Evolutionary conservation across 2,888 invertebrate species (phyloP).

Genomic region (Subacronicta megacephala): DNA sequence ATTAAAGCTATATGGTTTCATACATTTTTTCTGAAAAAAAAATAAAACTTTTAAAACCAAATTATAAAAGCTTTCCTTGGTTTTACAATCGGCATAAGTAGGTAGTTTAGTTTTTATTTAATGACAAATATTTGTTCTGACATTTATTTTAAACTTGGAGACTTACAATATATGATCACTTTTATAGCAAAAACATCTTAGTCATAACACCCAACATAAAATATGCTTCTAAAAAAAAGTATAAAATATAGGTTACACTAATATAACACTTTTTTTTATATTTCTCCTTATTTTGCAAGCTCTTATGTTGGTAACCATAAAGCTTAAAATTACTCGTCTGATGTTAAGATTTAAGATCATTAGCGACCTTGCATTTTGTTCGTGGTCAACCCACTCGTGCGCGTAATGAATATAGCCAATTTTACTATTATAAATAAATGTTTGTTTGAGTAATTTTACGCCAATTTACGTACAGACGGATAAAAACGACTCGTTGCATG

Average conservation of each 20-base stretch:
- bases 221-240: constrained; percentile 14
- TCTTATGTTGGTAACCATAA: not conserved
- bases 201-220: not conserved
- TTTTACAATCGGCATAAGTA: no score
- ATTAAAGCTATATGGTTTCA: no score
- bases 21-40: no score
- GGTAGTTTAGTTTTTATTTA: no score
- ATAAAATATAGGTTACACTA: constrained; percentile 37
- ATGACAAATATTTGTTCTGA: no score
- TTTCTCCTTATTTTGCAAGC: not conserved
- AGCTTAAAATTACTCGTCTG: constrained; percentile 15
- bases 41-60: no score
- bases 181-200: not conserved
- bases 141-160: no score
- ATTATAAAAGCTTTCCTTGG: no score
- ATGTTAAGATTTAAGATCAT: constrained; percentile 24
- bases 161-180: not conserved
- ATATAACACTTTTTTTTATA: not conserved
- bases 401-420: constrained; percentile 67
- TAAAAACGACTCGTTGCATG: constrained; percentile 18
- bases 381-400: constrained; percentile 68
- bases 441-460: constrained; percentile 61
- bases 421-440: constrained; percentile 65
- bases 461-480: constrained; percentile 52
- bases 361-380: constrained; percentile 58